Conservation (phyloP, 2,113 vertebrate genomes). For the Hirundichthys speculiger region DNA sequence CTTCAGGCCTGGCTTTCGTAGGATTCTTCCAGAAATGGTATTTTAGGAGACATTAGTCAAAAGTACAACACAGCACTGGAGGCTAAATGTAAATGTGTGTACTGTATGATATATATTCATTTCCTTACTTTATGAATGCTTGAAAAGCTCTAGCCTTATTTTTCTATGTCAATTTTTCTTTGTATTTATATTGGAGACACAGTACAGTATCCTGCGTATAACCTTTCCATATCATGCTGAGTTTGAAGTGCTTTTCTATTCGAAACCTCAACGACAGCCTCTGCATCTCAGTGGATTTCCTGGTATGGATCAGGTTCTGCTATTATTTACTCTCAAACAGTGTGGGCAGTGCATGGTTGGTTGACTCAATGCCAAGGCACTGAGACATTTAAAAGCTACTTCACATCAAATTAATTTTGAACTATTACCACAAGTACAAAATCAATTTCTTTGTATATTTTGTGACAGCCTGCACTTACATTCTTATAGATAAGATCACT, state of each 20-base stretch:
- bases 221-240: conserved; percentile 34
- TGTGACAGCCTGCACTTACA: too few relatives aligned
- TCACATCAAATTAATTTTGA: conserved; percentile 45
- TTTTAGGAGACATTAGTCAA: conserved; percentile 53
- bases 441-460: background rate
- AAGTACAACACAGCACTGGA: conserved; percentile 52
- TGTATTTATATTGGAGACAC: conserved; percentile 25
- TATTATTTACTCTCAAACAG: conserved; percentile 71
- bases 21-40: conserved; percentile 61
- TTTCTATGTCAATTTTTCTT: background rate
- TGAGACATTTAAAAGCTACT: conserved; percentile 52
- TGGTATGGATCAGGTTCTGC: conserved; percentile 54
- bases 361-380: conserved; percentile 66
- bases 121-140: conserved; percentile 34
- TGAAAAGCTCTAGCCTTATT: conserved; percentile 21
- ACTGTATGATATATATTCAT: conserved; percentile 40
- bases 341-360: conserved; percentile 59
- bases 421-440: background rate
- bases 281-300: conserved; percentile 72
- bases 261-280: conserved; percentile 61
- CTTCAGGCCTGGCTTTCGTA: conserved; percentile 67
- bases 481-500: background rate
- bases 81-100: conserved; percentile 58
- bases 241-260: conserved; percentile 53
- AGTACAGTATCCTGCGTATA: conserved; percentile 32